Percentiles rank a stretch among this genome's conserved stretches.
These are phyloP conservation scores for Rhodinocichla rosea DNA, from an alignment of 2,113 vertebrate genomes.

Conservation along the genomic window DNA sequence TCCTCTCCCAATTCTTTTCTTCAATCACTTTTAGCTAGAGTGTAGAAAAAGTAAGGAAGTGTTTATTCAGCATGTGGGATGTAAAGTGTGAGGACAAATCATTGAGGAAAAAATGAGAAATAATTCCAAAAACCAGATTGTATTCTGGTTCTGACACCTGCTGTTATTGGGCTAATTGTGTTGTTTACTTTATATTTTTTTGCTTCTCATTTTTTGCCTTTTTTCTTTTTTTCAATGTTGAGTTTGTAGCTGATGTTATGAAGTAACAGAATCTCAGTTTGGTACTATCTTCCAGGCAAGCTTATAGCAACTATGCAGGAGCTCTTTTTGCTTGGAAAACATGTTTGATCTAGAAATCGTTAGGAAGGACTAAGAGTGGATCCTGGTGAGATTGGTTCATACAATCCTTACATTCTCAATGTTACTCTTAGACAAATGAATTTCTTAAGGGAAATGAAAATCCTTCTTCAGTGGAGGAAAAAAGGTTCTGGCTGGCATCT, in stretches of 20 bases:
- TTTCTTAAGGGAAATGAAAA: not conserved
- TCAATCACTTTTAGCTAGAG: not conserved
- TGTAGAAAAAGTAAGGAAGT: not conserved
- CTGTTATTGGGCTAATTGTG: not conserved
- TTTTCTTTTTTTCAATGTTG: not conserved
- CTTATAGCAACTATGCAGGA: slow-evolving; percentile 14
- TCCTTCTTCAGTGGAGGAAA: not conserved
- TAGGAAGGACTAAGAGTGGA: slow-evolving; percentile 51
- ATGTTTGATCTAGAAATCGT: slow-evolving; percentile 24
- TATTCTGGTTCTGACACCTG: not conserved
- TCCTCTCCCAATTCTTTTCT: not conserved
- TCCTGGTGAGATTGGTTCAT: slow-evolving; percentile 16
- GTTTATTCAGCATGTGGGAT: not conserved
- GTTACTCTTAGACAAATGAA: not conserved
- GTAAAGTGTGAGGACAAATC: not conserved
- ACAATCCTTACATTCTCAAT: slow-evolving; percentile 12
- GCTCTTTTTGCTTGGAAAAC: slow-evolving; percentile 50
- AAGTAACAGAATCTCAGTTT: slow-evolving; percentile 42
- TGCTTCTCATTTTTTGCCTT: not conserved
- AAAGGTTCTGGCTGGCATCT: not conserved
- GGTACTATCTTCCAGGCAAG: slow-evolving; percentile 23
- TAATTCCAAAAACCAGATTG: not conserved
- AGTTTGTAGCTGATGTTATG: not conserved
- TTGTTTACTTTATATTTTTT: not conserved
- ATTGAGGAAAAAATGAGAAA: not conserved